A percentile compares a stretch with the other conserved stretches of the same genome.
Evolutionary conservation across 2,888 invertebrate species (phyloP).

Genomic region (Muscina levida): DNA sequence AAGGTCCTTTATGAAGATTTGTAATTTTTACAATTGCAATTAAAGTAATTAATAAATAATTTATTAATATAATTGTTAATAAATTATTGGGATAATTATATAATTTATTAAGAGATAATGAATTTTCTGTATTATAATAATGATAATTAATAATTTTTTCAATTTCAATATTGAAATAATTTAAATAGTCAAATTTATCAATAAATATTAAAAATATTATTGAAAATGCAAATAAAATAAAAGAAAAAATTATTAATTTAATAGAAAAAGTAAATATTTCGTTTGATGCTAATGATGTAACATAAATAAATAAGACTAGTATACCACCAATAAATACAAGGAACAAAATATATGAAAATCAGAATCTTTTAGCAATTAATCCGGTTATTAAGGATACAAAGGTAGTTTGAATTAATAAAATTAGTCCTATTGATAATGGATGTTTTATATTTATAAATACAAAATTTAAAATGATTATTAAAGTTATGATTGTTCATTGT

Average conservation of each 20-base stretch:
- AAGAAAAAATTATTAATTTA: constrained; percentile 70
- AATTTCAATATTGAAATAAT: constrained; percentile 79
- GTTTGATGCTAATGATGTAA: constrained; percentile 83
- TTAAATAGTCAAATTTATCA: constrained; percentile 73
- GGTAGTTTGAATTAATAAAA: constrained; percentile 82
- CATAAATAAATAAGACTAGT: constrained; percentile 85
- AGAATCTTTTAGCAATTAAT: constrained; percentile 81
- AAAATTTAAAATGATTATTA: constrained; percentile 75
- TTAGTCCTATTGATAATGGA: constrained; percentile 82
- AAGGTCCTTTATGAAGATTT: constrained; percentile 81
- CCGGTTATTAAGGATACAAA: constrained; percentile 80
- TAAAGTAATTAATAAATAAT: constrained; percentile 83
- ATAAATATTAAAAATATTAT: constrained; percentile 69
- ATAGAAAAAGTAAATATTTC: constrained; percentile 81
- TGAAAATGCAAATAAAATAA: constrained; percentile 70
- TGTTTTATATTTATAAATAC: constrained; percentile 80
- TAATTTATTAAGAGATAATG: constrained; percentile 80
- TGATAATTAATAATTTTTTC: constrained; percentile 73
- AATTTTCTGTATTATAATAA: constrained; percentile 78
- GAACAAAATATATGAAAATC: constrained; percentile 84
- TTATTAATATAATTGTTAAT: constrained; percentile 81
- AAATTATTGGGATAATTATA: constrained; percentile 81
- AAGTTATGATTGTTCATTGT: constrained; percentile 70
- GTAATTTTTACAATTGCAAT: constrained; percentile 83
- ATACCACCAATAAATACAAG: constrained; percentile 84